Percentiles rank a stretch among this genome's conserved stretches.
These are phyloP conservation scores for Gymnodraco acuticeps DNA, from an alignment of 2,797 vertebrate species.

Conservation along the genomic window DNA sequence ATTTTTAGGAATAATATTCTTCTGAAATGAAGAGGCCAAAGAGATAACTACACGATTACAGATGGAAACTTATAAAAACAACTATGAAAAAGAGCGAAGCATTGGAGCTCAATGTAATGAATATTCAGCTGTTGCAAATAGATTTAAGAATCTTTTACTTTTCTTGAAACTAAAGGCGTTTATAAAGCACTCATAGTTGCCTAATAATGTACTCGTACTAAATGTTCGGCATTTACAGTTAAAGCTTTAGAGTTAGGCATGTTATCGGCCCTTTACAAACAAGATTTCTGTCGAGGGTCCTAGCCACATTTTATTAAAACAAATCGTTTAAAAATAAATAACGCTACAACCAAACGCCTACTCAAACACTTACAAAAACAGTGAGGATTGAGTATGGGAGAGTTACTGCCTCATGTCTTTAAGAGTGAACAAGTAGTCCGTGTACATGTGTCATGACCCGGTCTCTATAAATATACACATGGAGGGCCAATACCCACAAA, in stretches of 20 bases:
- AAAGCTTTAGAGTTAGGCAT: background rate
- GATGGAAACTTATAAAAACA: background rate
- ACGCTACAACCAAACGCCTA: conserved; percentile 48
- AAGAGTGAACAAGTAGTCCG: conserved; percentile 73
- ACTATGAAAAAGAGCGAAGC: background rate
- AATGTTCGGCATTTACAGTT: background rate
- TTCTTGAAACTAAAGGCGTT: background rate
- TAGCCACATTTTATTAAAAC: conserved; percentile 46
- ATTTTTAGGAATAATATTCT: background rate
- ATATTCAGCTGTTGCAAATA: background rate
- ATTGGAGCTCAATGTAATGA: background rate
- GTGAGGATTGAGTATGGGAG: conserved; percentile 37
- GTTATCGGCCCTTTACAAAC: conserved; percentile 4
- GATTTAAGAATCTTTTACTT: background rate
- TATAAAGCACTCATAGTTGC: background rate
- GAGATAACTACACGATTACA: background rate
- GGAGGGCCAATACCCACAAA: conserved; percentile 77
- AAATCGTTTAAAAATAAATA: conserved; percentile 61
- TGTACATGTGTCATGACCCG: conserved; percentile 77
- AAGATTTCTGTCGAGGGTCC: conserved; percentile 21
- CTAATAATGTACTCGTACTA: background rate
- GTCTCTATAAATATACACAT: conserved; percentile 81
- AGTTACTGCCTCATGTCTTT: conserved; percentile 61
- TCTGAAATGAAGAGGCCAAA: background rate
- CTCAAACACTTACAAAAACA: conserved; percentile 53